phyloP scores from a whole-genome alignment of 2,888 invertebrate species.

The Aporophyla lueneburgensis region DNA sequence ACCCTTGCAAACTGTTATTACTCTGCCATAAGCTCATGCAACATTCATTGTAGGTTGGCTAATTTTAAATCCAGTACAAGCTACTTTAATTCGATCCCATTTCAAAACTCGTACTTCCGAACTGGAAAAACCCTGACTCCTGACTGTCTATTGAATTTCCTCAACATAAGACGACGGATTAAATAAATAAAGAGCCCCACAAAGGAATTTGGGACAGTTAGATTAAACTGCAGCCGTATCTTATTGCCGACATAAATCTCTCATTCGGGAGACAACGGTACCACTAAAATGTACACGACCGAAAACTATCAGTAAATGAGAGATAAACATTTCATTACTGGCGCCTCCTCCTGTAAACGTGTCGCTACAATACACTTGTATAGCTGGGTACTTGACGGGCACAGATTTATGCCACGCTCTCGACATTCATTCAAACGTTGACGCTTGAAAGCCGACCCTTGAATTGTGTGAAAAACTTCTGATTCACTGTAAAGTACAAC shows the following conservation, averaged over 20 bases:
- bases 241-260: conserved; percentile 71
- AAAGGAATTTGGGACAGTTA: conserved; percentile 47
- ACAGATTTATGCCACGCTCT: conserved; percentile 56
- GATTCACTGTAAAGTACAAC: conserved; percentile 43
- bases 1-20: no score
- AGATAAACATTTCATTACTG: conserved; percentile 61
- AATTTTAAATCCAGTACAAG: conserved; percentile 9
- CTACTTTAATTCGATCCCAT: conserved; percentile 11
- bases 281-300: conserved; percentile 30
- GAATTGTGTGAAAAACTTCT: conserved; percentile 47
- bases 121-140: neutral
- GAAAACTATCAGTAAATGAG: conserved; percentile 71
- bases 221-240: conserved; percentile 63
- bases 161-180: conserved; percentile 30
- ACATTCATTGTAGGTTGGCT: neutral
- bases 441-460: conserved; percentile 52
- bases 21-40: no score
- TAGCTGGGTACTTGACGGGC: conserved; percentile 37
- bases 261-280: conserved; percentile 56
- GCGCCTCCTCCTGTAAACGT: conserved; percentile 56
- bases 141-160: conserved; percentile 39
- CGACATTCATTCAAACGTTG: conserved; percentile 53
- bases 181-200: conserved; percentile 47
- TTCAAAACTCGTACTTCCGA: conserved; percentile 4
- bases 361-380: conserved; percentile 51